Base-by-base conservation (phyloP, 2,888 invertebrate species). In the Tipula unca region DNA sequence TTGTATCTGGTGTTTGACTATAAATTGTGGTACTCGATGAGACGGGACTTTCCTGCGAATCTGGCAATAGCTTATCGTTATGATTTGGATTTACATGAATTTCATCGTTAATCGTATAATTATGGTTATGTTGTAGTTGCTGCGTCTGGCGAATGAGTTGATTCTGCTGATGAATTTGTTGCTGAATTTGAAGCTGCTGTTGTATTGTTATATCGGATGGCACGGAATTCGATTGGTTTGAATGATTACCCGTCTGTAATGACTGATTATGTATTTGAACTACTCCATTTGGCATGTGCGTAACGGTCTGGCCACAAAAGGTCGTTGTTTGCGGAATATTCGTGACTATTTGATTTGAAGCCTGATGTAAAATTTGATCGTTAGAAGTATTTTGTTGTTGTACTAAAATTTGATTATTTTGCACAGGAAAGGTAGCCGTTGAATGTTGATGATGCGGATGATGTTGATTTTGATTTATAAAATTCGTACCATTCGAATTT, bases 11-110 rank as follows among this genome's bases (percentile, higher is more conserved):
- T 87, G 94, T 92, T 48, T 94, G 94, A 1, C 92, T 91, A 4
- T 94, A 94, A 14, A 94, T 94, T 13, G 95, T 95, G 13, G 93
- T 93, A 90, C 93, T 93, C 32, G 93, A 92, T 6, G 92, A 92
- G 29, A 92, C 91, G 0, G 91, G 91, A 87, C 92, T 92, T 85
- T 87, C 87, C 48, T 87, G 87, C 2, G 87, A 86, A n/a, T 86
- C 86, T 5, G 87, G 48, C 0, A 32, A 83, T 14, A 83, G 5
- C 14, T 83, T 83, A 17, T 83, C 83, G 10, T 32, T 84, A 20
- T 84, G 84, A 39, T 20, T 39, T n/a, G 35, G 39, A 82, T 32
- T 86, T 32, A 82, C 84, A 17, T 85, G 85, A n/a, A 86, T 86
- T 17, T 86, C 85, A 35, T 86, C 86, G n/a, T 85, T 69, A 8